Evolutionary conservation across 2,797 vertebrate genomes (phyloP).

Genomic region (Danio jaintianensis): DNA sequence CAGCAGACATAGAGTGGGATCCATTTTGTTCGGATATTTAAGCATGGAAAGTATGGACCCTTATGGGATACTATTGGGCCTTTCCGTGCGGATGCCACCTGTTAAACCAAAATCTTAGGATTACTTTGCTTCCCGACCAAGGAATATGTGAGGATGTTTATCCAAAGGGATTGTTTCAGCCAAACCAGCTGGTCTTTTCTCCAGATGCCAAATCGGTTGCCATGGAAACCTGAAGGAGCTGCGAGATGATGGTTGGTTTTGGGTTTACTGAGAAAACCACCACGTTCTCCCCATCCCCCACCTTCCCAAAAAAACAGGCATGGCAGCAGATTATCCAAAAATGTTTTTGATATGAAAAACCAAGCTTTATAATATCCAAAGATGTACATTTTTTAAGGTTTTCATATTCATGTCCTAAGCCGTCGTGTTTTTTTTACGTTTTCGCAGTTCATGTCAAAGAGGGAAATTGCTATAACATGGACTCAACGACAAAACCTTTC

Average conservation of each 20-base stretch:
- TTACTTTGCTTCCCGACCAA: conserved; percentile 27
- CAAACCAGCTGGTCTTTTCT: conserved; percentile 63
- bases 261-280: conserved; percentile 43
- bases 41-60: conserved; percentile 63
- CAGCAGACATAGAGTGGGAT: conserved; percentile 32
- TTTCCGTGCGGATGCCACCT: conserved; percentile 47
- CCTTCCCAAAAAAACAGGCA: conserved; percentile 44
- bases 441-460: conserved; percentile 66
- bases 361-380: conserved; percentile 79
- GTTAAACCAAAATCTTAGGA: conserved; percentile 42
- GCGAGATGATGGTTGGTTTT: conserved; percentile 60
- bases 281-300: conserved; percentile 10
- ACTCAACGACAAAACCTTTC: conserved; percentile 67
- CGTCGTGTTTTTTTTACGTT: conserved; percentile 64
- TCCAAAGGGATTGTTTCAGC: conserved; percentile 51
- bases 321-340: conserved; percentile 69
- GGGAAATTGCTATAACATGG: conserved; percentile 65
- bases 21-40: conserved; percentile 18
- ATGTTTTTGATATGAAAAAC: conserved; percentile 68
- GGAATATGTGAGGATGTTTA: conserved; percentile 43
- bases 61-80: conserved; percentile 35
- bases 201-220: conserved; percentile 69
- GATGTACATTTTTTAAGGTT: conserved; percentile 75
- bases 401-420: conserved; percentile 58
- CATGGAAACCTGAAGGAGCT: conserved; percentile 59